phyloP scores from a whole-genome alignment of 2,888 invertebrate genomes.

The Shargacucullia verbasci region DNA sequence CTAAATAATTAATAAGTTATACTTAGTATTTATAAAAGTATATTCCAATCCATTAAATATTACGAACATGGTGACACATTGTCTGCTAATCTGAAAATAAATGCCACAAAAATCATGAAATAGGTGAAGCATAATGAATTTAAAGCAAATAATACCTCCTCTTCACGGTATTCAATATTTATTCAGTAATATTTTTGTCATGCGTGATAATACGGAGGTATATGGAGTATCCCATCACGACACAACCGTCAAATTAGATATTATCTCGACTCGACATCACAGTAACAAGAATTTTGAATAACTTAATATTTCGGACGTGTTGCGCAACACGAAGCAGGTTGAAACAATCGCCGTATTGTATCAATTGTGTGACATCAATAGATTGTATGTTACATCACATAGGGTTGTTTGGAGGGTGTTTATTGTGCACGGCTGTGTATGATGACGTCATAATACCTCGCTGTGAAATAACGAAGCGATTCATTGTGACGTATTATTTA shows the following conservation, averaged over 20 bases:
- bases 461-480: slow-evolving; percentile 10
- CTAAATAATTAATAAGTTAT: no score
- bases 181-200: slow-evolving; percentile 5
- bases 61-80: no score
- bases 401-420: slow-evolving; percentile 34
- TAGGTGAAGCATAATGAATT: not conserved
- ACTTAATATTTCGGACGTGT: slow-evolving; percentile 28
- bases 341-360: slow-evolving; percentile 40
- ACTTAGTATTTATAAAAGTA: not conserved
- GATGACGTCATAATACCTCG: slow-evolving; percentile 28
- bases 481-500: slow-evolving; percentile 19
- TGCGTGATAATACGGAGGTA: slow-evolving; percentile 7
- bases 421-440: slow-evolving; percentile 6
- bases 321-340: slow-evolving; percentile 21
- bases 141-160: not conserved
- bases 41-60: no score
- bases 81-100: no score
- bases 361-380: slow-evolving; percentile 57
- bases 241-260: slow-evolving; percentile 27
- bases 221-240: slow-evolving; percentile 14
- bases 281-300: slow-evolving; percentile 31
- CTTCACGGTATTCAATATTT: not conserved
- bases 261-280: slow-evolving; percentile 8
- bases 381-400: slow-evolving; percentile 41
- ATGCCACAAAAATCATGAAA: not conserved